Base-by-base conservation (phyloP, 2,797 vertebrate genomes). In the Xiphophorus birchmanni region DNA sequence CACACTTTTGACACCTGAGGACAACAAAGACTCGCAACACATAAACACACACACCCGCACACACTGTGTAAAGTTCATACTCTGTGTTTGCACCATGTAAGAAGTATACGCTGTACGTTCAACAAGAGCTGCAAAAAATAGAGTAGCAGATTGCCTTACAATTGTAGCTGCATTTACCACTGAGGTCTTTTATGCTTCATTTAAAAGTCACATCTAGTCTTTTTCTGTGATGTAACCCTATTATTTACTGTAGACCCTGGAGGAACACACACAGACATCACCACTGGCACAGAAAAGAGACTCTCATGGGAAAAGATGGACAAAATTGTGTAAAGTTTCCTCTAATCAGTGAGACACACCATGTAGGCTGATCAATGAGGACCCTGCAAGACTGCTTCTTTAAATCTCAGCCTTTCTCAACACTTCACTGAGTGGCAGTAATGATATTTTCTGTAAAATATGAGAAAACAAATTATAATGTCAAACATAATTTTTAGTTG, bases 1-100 rank as follows among this genome's bases (percentile, higher is more conserved):
- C 97, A 99, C 74, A 93, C 96, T 32, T 89, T 83, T 86, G 94
- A 92, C 86, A 96, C 96, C 91, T 97, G 96, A 97, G 85, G 82
- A 77, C 74, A 79, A 77, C 75, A 78, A 78, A 87, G 77, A 89
- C 73, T 71, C 69, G 84, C 83, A 58, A 42, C 74, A 77, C 37
- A 75, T 1, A 63, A 17, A 13, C 54, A 79, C 79, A 77, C 72
- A 76, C 42, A 71, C 79, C 75, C 72, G 74, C 47, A 73, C 65
- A 76, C 45, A 47, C 42, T 60, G 32, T 82, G 65, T 72, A 88
- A 89, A 87, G 89, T 88, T 93, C 88, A 91, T 76, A 87, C 79
- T 83, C 82, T 37, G 73, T 84, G 88, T 89, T 88, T 89, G 83
- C 84, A 86, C 74, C 90, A 75, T 77, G 65, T 92, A 84, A 90